Evolutionary conservation across 2,888 invertebrate species (phyloP), one percentile per base, ranked within the genome.

Genomic region (Phyllotreta striolata): DNA sequence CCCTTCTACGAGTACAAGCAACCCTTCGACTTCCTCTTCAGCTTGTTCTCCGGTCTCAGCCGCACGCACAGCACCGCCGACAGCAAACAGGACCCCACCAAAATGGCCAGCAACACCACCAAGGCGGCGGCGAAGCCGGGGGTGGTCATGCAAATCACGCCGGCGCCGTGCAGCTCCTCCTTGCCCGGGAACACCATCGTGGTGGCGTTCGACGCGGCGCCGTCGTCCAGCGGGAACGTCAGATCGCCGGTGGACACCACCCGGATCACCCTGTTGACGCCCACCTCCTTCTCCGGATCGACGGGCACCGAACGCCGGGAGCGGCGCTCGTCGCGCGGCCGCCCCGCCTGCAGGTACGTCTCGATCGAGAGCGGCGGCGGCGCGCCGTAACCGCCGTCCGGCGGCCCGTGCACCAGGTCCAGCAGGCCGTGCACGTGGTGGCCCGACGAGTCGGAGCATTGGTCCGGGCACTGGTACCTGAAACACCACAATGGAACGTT

Each of bases 211-310:
- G 86, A 85, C 39, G 86, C 85, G 44, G 86, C 84, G 52, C 80
- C 83, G 56, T 92, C 92, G 71, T 93, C 92, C 58, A 94, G 84
- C 35, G 91, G 83, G 80, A 96, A 96, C 62, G 95, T 90, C 62
- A 96, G 84, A 80, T 96, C 95, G 0, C 95, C 94, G 0, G 93
- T 92, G 1, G 95, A 95, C 0, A 96, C 95, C 0, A 96, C 96
- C 68, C 94, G 88, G 70, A 95, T 95, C 3, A 74, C 89, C 71
- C 93, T 86, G 80, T 95, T 94, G 0, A 95, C 89, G 0, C 94
- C 94, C n/a, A 95, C 91, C 81, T 91, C 91, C 71, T 91, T 91
- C 76, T 91, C 90, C 0, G 90, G 89, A 54, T 82, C 80, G 0
- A 63, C 58, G 38, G 55, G 55, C 0, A 86, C 82, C 55, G 89